Evolutionary conservation across 2,888 invertebrate species (phyloP), one percentile per base, ranked within the genome.

Genomic region (Yponomeuta evonymella): DNA sequence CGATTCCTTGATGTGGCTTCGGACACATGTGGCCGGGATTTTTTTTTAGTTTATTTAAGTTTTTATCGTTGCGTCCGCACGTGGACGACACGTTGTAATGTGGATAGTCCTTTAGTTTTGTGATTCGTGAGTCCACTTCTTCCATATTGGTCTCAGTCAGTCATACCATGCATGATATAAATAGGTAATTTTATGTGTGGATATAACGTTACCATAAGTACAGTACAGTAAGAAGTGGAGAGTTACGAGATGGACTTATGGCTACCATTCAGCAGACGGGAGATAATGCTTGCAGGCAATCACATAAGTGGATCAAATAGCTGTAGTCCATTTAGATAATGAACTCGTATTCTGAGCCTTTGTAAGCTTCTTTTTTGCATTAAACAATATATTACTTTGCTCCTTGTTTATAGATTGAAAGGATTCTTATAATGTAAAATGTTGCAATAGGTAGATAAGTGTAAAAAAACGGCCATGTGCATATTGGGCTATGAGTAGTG

Each of bases 281-380:
- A 91, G 90, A 90, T 91, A 92, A 92, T 90, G 89, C 87, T 89
- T 88, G 88, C 89, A 90, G 88, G 90, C 91, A 92, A 91, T 92
- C 91, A 88, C 90, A 92, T 90, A 92, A 92, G 91, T 91, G 91
- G 90, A 91, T 92, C 90, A 92, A 90, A 92, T 91, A 92, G 90
- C 89, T 90, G 86, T 87, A 90, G 89, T 91, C 91, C 91, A 92
- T 92, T 92, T 91, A 89, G 86, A 88, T 92, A 92, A 92, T 90
- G 91, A 92, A 92, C 89, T 88, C 85, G 88, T 43, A 83, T 85
- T 86, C 79, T 80, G 84, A 86, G 86, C 81, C 83, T 83, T 78
- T 76, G 78, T 75, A 79, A 72, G 70, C 68, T 73, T 69, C 71
- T 70, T 72, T 72, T 73, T 73, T 73, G 72, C 70, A 73, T 72